Base-by-base conservation (phyloP, 2,113 vertebrate genomes). In the Paracanthobrama guichenoti region DNA sequence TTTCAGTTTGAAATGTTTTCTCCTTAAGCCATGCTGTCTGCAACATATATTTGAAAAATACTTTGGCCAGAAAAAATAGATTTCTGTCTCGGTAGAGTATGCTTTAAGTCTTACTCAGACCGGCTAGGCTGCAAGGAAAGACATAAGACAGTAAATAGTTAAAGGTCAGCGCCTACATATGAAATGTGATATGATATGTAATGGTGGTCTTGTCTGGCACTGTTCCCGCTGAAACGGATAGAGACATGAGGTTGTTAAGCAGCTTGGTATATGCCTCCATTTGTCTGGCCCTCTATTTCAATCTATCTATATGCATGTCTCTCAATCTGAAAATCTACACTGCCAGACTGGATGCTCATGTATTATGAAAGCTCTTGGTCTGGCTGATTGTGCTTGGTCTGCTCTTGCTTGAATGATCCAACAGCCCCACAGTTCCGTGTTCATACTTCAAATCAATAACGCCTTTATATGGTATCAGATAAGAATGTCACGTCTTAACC, bases 151-250 rank as follows among this genome's bases (percentile, higher is more conserved):
- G 16, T 48, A 62, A 64, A 57, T 79, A 79, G 39, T 64, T 28
- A 79, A 79, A 64, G 57, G 77, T 79, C 57, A 79, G 76, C 22
- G 7, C 13, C 4, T 18, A 62, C 57, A 39, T 62, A 60, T 60
- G 76, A 79, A 60, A 79, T 79, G 35, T 79, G 55, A 79, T 62
- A 62, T 62, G 57, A 79, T 24, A 44, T 60, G 57, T 79, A 62
- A 75, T 53, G 46, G 35, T 24, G 57, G 55, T 46, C 48, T 44
- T 62, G 62, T 79, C 57, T 79, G 35, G 55, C 77, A 46, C 77
- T 46, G 12, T 79, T 79, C 57, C 53, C 16, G 1, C 7, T 50
- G 73, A 75, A 53, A 75, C 26, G 10, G 46, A 50, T 16, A 75
- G 72, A 50, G 24, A 50, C 57, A 64, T 18, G 50, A 60, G 57